Evolutionary conservation across 2,113 vertebrate species (phyloP), one percentile per base, ranked within the genome.

Genomic region (Xiphophorus maculatus): DNA sequence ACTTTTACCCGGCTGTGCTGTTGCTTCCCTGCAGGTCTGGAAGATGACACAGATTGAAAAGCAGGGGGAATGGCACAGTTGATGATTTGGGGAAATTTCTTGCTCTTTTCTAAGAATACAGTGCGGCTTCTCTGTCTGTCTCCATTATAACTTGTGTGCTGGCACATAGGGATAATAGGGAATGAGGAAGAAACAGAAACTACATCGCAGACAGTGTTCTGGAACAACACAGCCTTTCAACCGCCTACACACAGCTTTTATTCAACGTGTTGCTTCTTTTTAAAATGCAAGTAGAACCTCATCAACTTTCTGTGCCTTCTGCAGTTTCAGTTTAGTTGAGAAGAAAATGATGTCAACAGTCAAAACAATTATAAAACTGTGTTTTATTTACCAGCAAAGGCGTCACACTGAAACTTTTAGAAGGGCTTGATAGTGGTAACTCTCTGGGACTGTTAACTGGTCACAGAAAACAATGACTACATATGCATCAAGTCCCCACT

Each of bases 1-100:
- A 54, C 15, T 76, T 82, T 86, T 81, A 67, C 30, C 28, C 25
- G 40, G 62, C 51, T 42, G 6, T 10, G 29, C 28, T 54, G 32
- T 32, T 65, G 40, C 69, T 69, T 32, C 71, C 37, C 10, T 67
- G 61, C 63, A 70, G 40, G 63, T 60, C 28, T 74, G 11, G 44
- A 32, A 62, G 68, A 65, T 62, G 33, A 61, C 37, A 19, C 13
- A 13, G n/a, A 60, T 74, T 79, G 9, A 70, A 76, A 71, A 69
- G 65, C 30, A 69, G 51, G 30, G 61, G 30, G 44, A 30, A 2
- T 66, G 48, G 66, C 51, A 29, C 32, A 35, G 25, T 35, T 51
- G 27, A 73, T 66, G 71, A 71, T 66, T 69, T 74, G 63, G 3
- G 28, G 28, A 61, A 61, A 58, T 51, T 61, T 29, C 37, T 10